phyloP scores from a whole-genome alignment of 2,113 vertebrate genomes.

The Pycnonotus jocosus region DNA sequence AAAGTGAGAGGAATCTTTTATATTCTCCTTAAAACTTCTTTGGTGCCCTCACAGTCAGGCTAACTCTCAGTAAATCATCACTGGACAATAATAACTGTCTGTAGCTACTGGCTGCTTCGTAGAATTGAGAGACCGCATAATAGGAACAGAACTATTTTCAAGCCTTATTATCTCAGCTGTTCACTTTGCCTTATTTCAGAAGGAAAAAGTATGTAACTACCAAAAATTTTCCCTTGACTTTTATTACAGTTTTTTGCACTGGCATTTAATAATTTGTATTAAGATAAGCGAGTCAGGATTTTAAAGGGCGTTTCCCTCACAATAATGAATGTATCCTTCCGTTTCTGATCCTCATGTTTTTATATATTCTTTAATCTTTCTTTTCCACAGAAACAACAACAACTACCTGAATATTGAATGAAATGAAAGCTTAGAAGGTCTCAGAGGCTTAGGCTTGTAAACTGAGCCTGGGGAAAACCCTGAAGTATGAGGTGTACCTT shows the following conservation, averaged over 20 bases:
- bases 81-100: not conserved
- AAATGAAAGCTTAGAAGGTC: not conserved
- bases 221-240: not conserved
- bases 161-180: not conserved
- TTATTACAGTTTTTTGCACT: not conserved
- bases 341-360: not conserved
- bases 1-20: not conserved
- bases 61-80: not conserved
- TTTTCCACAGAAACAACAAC: not conserved
- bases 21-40: not conserved
- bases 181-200: not conserved
- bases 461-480: not conserved
- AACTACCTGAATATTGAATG: not conserved
- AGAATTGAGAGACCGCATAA: not conserved
- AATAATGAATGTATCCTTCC: not conserved
- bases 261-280: not conserved
- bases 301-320: accelerated
- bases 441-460: not conserved
- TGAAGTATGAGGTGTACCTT: not conserved
- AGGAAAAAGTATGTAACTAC: not conserved
- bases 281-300: not conserved
- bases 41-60: not conserved
- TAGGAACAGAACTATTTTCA: not conserved
- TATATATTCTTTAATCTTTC: not conserved
- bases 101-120: not conserved